Evolutionary conservation across 2,113 vertebrate genomes (phyloP), one percentile per base, ranked within the genome.

Genomic region (Phycodurus eques): DNA sequence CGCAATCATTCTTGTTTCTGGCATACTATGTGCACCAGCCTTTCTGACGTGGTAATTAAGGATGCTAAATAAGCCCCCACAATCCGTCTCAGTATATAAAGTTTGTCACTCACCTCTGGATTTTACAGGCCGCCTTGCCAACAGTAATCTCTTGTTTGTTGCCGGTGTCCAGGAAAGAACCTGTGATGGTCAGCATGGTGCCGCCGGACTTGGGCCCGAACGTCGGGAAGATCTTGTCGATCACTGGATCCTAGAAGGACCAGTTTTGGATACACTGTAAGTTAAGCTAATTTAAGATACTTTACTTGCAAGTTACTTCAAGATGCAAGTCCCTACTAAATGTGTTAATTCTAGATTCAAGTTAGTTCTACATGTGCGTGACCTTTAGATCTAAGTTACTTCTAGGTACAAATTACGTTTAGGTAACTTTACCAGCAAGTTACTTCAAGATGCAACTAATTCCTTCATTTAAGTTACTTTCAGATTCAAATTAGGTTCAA

Each of bases 171-270:
- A 99, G 84, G 85, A 95, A 93, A 22, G 91, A 93, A 78, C 98
- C 98, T 75, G 85, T 88, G 82, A 99, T 76, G 49, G 96, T 98
- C 78, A 99, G 90, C 89, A 96, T 87, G 13, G 97, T 97, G 84
- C 93, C 94, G 53, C 98, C 98, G 68, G 94, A 95, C 79, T 95
- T 95, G 0, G 96, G 96, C 35, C 98, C 98, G 12, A 96, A 96
- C 8, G 80, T 92, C 1, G 98, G 98, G 78, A 93, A 95, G 86
- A 99, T 95, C 73, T 91, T 93, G 56, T 87, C 92, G 87, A 99
- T 94, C 68, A 91, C 72, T 22, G 97, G 96, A 81, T 96, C 92
- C 98, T 99, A 76, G 31, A 44, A 13, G 8, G 27, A 31, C 22
- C 22, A 5, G 56, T 31, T 27, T 31, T 59, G 56, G 12, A 14